Conservation (phyloP, 1,140 invertebrate species). For the Sitobion miscanthi region DNA sequence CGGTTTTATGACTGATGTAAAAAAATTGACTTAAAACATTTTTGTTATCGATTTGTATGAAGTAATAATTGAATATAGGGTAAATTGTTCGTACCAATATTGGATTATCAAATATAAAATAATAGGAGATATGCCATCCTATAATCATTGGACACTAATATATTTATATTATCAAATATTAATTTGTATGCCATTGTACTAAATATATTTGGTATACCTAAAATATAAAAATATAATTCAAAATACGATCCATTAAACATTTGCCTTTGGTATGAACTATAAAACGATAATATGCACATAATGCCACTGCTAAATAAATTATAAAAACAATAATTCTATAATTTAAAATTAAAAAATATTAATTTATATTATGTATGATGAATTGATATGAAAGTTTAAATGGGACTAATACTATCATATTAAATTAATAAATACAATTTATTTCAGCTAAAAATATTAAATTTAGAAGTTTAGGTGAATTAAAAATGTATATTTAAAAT, state of each 20-base stretch:
- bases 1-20: too few species aligned
- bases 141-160: too few species aligned
- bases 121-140: too few species aligned
- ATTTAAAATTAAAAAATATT: neutral
- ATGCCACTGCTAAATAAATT: neutral
- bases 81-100: too few species aligned
- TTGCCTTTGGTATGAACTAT: neutral
- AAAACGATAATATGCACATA: neutral
- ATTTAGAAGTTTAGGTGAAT: neutral
- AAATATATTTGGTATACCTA: too few species aligned
- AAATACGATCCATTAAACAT: neutral
- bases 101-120: too few species aligned
- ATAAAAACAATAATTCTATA: neutral
- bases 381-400: neutral
- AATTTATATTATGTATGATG: neutral
- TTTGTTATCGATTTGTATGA: too few species aligned
- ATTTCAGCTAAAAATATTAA: neutral
- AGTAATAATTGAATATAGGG: too few species aligned
- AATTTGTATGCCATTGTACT: too few species aligned
- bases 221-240: too few species aligned
- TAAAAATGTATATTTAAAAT: neutral
- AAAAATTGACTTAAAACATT: too few species aligned
- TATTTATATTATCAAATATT: too few species aligned
- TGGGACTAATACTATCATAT: neutral
- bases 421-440: neutral